A percentile compares a stretch with the other conserved stretches of the same genome.
Evolutionary conservation across 2,888 invertebrate species (phyloP).

Genomic region (Oeneis ivallda): DNA sequence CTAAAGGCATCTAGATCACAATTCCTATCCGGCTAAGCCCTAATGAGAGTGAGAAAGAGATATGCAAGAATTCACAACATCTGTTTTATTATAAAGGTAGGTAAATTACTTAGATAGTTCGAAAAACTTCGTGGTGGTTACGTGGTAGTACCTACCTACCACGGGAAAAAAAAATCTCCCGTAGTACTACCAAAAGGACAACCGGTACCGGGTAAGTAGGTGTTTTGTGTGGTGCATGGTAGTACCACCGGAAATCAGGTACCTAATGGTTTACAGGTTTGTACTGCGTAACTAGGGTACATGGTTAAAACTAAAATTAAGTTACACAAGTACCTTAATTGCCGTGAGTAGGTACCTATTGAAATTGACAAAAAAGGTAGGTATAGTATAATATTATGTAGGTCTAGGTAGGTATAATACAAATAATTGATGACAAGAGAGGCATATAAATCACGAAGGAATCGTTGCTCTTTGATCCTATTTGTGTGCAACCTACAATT

Average conservation of each 20-base stretch:
- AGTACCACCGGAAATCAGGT: too few species aligned
- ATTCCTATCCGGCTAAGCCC: constrained; percentile 71
- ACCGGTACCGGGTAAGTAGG: too few species aligned
- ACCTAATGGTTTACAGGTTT: neutral
- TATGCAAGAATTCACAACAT: constrained; percentile 75
- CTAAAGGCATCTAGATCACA: constrained; percentile 78
- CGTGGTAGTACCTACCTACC: too few species aligned
- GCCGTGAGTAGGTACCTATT: too few species aligned
- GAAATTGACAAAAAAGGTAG: too few species aligned
- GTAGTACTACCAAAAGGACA: too few species aligned
- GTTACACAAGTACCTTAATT: neutral
- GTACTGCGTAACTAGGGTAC: too few species aligned
- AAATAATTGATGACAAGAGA: constrained; percentile 10
- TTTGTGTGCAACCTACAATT: neutral
- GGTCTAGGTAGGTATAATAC: neutral
- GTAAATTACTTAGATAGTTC: constrained; percentile 9
- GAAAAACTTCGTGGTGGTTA: too few species aligned
- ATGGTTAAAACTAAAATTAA: neutral
- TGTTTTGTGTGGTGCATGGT: too few species aligned
- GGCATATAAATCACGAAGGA: neutral
- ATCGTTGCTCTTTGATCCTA: constrained; percentile 1
- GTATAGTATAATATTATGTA: too few species aligned
- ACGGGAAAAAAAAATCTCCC: too few species aligned
- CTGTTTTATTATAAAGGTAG: constrained; percentile 42
- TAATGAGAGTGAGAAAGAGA: constrained; percentile 62